Evolutionary conservation across 2,888 invertebrate genomes (phyloP), one percentile per base, ranked within the genome.

Genomic region (Zaprionus lineosus): DNA sequence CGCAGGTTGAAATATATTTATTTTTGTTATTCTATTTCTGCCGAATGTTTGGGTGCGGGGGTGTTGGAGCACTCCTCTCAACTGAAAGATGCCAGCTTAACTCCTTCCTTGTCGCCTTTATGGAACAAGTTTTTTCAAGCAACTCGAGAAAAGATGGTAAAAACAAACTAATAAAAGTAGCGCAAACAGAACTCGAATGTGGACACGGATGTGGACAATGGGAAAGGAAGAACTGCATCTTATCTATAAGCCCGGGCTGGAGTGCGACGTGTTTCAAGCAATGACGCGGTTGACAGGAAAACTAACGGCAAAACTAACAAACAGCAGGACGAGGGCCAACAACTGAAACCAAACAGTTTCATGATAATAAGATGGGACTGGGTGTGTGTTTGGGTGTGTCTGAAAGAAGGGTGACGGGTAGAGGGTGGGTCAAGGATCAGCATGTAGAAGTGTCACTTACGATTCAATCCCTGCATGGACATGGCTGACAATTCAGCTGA

Each of bases 381-480:
- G 33, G 18, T 37, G 28, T 14, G 12, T 2, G 3, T 14, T 14
- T 12, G 37, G 2, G 7, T 3, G 21, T 3, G 18, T 2, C 11
- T 12, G 26, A 4, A 14, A 21, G 12, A 47, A 19, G 19, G 19
- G 24, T 2, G 24, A 24, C 8, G 24, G 24, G n/a, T 26, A 12
- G n/a, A 31, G 40, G 29, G 36, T 31, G 4, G 11, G 12, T 53
- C 14, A 21, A 24, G 68, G 68, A 75, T 69, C 60, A 70, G 60
- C 66, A 51, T 65, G 59, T 67, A 65, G 50, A 50, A 63, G 53
- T 71, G 73, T 70, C 87, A 88, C 88, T 88, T 88, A 88, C 88
- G 76, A 88, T 88, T 88, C 86, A 81, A 86, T 79, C 86, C 87
- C 66, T 86, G 86, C 87, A 86, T 87, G 75, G 88, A 87, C 86